Conservation (phyloP, 2,888 invertebrate species). For the Pemphredon lugubris region DNA sequence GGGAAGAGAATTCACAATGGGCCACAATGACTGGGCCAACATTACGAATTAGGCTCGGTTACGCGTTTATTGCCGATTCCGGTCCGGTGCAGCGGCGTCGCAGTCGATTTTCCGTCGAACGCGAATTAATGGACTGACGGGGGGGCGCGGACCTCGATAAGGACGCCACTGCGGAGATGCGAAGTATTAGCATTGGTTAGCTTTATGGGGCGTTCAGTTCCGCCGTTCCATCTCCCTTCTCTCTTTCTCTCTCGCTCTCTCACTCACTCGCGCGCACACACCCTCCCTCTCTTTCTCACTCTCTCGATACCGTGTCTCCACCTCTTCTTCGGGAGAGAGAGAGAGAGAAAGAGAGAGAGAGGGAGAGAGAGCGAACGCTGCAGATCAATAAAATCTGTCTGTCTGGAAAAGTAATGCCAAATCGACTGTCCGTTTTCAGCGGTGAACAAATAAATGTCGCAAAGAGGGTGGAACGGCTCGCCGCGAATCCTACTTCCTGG, state of each 20-base stretch:
- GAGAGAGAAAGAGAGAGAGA: constrained; percentile 17
- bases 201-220: constrained; percentile 84
- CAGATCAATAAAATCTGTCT: constrained; percentile 79
- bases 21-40: constrained; percentile 73
- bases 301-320: constrained; percentile 9
- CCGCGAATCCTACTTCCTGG: background rate
- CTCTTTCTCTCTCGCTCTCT: constrained; percentile 39
- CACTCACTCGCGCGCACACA: no score
- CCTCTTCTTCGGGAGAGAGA: constrained; percentile 17
- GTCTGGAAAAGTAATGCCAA: constrained; percentile 78
- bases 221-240: constrained; percentile 69
- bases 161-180: constrained; percentile 78
- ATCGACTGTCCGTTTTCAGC: constrained; percentile 71
- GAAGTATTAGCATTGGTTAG: constrained; percentile 84
- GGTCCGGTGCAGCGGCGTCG: constrained; percentile 73
- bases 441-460: constrained; percentile 58
- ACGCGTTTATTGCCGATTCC: constrained; percentile 80
- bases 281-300: constrained; percentile 15
- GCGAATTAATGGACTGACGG: constrained; percentile 7
- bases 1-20: constrained; percentile 68
- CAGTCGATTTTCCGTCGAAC: constrained; percentile 54
- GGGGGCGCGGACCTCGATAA: constrained; percentile 47
- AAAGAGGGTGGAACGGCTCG: constrained; percentile 37
- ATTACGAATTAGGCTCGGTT: constrained; percentile 81
- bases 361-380: constrained; percentile 36